Evolutionary conservation across 2,888 invertebrate species (phyloP), one percentile per base, ranked within the genome.

Genomic region (Alloscopus bannaensis): DNA sequence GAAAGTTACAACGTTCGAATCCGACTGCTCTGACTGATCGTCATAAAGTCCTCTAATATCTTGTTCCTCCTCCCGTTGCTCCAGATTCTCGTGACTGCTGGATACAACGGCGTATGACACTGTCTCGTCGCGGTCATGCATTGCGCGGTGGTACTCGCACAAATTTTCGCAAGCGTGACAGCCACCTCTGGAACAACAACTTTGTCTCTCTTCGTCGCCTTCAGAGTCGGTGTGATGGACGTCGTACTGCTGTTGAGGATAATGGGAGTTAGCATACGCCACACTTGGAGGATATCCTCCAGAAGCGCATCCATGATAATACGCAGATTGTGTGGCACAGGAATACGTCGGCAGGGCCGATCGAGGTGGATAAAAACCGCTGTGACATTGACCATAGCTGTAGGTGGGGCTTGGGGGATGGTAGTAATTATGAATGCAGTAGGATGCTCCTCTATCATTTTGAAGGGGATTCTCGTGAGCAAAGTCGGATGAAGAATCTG

Each of bases 121-220:
- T n/a, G 3, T 13, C 4, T 55, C 13, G 2, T 24, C 55, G 6
- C 11, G 16, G 6, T 31, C 36, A 1, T 13, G 11, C 45, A 42
- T 24, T 42, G 45, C 24, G 1, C n/a, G 22, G 26, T 42, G 64
- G 26, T 24, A 64, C 8, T 64, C 64, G 31, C 42, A 64, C n/a
- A 42, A 64, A 42, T 20, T 42, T 45, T 64, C 64, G 45, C 60
- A 50, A 20, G 50, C 20, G 20, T 11, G 22, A 18, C 42, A 42
- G 2, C 18, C n/a, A n/a, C n/a, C n/a, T n/a, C n/a, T n/a, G n/a
- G n/a, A n/a, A n/a, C n/a, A n/a, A n/a, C n/a, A n/a, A n/a, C 50
- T 3, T 50, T 47, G 47, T 47, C 11, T 8, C 20, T 18, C 50
- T n/a, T n/a, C n/a, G n/a, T n/a, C n/a, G n/a, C n/a, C n/a, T n/a